A percentile compares a stretch with the other conserved stretches of the same genome.
Evolutionary conservation across 2,797 vertebrate species (phyloP).

Genomic region (Semotilus atromaculatus): DNA sequence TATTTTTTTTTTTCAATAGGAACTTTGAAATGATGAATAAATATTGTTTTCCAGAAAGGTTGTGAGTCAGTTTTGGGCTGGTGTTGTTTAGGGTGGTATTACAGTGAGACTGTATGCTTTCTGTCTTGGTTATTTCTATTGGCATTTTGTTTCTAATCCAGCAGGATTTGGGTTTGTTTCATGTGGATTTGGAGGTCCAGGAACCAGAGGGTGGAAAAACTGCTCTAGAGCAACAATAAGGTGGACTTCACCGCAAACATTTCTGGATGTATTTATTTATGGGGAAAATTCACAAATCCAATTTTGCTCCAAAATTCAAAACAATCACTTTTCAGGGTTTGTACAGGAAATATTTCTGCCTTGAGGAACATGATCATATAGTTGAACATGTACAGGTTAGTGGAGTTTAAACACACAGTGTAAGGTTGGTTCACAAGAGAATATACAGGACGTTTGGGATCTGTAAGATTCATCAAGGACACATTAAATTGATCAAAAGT

Average conservation of each 20-base stretch:
- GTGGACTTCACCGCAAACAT: conserved; percentile 14
- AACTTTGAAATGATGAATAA: conserved; percentile 54
- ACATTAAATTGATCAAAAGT: background rate
- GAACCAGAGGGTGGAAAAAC: conserved; percentile 53
- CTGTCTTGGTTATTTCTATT: conserved; percentile 63
- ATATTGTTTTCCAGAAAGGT: conserved; percentile 59
- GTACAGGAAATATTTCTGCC: background rate
- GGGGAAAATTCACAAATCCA: background rate
- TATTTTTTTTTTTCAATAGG: background rate
- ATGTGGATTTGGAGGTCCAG: conserved; percentile 60
- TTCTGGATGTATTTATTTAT: background rate
- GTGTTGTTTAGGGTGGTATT: conserved; percentile 23
- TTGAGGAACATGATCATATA: background rate
- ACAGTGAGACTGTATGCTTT: conserved; percentile 50
- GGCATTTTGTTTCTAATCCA: conserved; percentile 63
- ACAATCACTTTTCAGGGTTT: conserved; percentile 15
- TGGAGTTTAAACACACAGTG: background rate
- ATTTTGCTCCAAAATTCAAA: background rate
- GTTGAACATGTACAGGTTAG: background rate
- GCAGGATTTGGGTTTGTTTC: conserved; percentile 64
- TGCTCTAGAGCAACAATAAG: conserved; percentile 48
- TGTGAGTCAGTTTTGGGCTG: conserved; percentile 54
- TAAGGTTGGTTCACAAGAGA: background rate
- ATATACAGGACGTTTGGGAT: background rate
- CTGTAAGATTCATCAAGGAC: background rate